Conservation (phyloP, 2,888 invertebrate genomes). For the Drosophila aldrichi region DNA sequence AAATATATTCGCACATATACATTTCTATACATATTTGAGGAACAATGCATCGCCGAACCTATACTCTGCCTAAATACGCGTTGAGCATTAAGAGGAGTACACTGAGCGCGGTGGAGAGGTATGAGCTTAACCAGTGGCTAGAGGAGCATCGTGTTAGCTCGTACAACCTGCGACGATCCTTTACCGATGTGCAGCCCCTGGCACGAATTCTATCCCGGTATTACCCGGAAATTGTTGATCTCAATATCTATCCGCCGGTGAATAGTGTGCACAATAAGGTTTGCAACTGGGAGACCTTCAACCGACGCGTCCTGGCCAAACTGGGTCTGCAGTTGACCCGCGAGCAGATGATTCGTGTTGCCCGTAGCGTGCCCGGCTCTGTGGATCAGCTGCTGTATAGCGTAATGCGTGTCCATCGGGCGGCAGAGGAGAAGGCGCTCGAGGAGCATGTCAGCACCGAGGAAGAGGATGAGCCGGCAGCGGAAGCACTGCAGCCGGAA, state of each 20-base stretch:
- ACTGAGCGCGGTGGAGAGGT: constrained; percentile 38
- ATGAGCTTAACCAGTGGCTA: constrained; percentile 54
- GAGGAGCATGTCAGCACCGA: neutral
- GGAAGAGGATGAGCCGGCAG: neutral
- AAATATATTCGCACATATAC: neutral
- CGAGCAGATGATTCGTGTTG: constrained; percentile 88
- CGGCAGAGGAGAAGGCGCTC: constrained; percentile 15
- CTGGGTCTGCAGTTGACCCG: constrained; percentile 87
- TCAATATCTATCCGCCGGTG: constrained; percentile 91
- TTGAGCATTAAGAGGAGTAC: constrained; percentile 24
- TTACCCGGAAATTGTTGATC: constrained; percentile 90
- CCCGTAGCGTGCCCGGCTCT: constrained; percentile 87
- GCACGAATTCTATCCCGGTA: constrained; percentile 90
- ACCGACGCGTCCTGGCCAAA: constrained; percentile 89
- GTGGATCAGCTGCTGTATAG: constrained; percentile 88
- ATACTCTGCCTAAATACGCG: constrained; percentile 23
- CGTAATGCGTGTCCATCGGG: constrained; percentile 47
- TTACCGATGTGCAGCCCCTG: constrained; percentile 89
- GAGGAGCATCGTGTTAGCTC: constrained; percentile 33
- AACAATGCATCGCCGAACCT: neutral
- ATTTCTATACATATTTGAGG: neutral
- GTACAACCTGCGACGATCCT: constrained; percentile 88
- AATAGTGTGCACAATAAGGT: constrained; percentile 89
- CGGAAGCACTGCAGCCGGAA: neutral
- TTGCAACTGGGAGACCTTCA: constrained; percentile 91